Conservation (phyloP, 2,113 vertebrate genomes). For the Carassius carassius region DNA sequence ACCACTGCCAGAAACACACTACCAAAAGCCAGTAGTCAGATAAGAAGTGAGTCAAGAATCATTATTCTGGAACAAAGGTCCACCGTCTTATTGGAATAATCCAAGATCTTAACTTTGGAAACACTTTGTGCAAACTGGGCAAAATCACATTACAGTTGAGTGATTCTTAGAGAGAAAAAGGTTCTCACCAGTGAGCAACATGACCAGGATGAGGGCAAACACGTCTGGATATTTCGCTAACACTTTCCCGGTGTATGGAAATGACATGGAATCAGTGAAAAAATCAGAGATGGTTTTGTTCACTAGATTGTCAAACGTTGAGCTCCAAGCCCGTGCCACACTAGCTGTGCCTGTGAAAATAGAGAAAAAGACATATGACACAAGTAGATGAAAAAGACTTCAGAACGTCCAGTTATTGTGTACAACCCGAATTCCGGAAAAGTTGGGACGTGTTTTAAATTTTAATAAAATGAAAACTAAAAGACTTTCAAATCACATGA, state of each 20-base stretch:
- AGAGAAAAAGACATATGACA: background rate
- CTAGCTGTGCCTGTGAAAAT: slow-evolving; percentile 75
- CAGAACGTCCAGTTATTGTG: background rate
- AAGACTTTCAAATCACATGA: too few species aligned
- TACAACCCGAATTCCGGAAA: too few species aligned
- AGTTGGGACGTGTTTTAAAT: too few species aligned
- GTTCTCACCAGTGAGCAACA: slow-evolving; percentile 79
- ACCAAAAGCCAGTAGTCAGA: background rate
- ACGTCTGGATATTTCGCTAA: slow-evolving; percentile 80
- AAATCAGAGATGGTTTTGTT: slow-evolving; percentile 77
- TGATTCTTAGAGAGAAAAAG: background rate
- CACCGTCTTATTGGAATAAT: too few species aligned
- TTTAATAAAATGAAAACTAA: too few species aligned
- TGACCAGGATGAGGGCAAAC: slow-evolving; percentile 79
- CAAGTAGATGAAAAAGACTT: background rate
- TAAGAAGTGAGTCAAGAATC: background rate
- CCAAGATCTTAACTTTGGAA: too few species aligned
- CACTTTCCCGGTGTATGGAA: slow-evolving; percentile 68
- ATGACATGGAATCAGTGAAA: slow-evolving; percentile 67
- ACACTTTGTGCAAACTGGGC: too few species aligned
- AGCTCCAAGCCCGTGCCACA: slow-evolving; percentile 84
- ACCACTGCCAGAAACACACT: too few species aligned
- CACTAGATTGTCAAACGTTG: slow-evolving; percentile 83
- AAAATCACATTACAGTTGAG: too few species aligned
- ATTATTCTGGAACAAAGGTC: background rate